Evolutionary conservation across 2,888 invertebrate species (phyloP), one percentile per base, ranked within the genome.

Genomic region (Tenthredo notha): DNA sequence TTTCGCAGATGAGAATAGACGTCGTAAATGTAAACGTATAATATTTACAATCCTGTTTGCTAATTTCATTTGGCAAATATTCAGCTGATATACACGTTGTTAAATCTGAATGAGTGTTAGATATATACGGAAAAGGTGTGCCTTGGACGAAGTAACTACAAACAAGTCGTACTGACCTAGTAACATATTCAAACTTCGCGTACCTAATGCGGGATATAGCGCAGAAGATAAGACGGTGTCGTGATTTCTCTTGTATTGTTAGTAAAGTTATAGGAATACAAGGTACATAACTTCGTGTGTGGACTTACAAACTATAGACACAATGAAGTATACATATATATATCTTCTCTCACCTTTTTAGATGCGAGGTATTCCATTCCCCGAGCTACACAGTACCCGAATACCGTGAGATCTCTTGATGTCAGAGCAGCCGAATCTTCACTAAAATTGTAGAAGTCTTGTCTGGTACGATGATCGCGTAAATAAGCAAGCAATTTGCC

Each of bases 301-400:
- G n/a, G 29, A 77, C 12, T 43, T 18, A n/a, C 18, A 15, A 47
- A 12, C 47, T 61, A 25, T 29, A 77, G 77, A 77, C 18, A 54
- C 29, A 54, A 50, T 77, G 50, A 77, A 18, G 25, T 47, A 70
- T 12, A n/a, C 6, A 40, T 9, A 72, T 72, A 43, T 72, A 33
- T 33, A 33, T 9, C 10, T n/a, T 33, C 85, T 92, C 95, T 94
- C 92, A 98, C 97, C 94, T 97, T 97, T 92, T 97, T 96, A 33
- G 96, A 96, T 18, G 97, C 96, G 74, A 98, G 95, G 90, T 97
- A 97, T 90, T 97, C 97, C 97, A 98, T 98, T 84, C 98, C 98
- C 86, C 97, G 94, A 1, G 98, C 97, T 67, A 98, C 96, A 89
- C 97, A 97, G 92, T 97, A 96, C 0, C 97, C 96, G 91, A 97